Evolutionary conservation across 2,888 invertebrate species (phyloP).

Genomic region (Hydraecia micacea): DNA sequence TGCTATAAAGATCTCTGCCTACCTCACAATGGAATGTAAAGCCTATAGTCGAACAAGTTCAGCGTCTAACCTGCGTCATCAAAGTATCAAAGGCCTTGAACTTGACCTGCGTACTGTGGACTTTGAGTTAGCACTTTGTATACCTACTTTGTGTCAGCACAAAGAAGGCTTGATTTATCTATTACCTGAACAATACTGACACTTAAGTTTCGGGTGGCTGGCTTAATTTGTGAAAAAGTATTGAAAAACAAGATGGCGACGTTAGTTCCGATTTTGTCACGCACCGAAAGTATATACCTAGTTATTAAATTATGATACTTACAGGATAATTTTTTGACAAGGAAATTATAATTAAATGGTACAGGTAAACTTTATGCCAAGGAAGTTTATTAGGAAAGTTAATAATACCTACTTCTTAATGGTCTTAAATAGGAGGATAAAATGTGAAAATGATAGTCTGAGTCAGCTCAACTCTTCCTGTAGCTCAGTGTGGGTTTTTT

Average conservation of each 20-base stretch:
- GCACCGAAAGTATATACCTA: too few relatives aligned
- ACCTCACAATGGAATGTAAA: conserved; percentile 3
- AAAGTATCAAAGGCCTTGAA: conserved; percentile 21
- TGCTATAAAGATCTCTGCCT: not conserved
- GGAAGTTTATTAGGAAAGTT: not conserved
- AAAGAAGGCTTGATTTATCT: conserved; percentile 5
- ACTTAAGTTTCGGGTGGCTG: not conserved
- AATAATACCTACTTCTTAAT: not conserved
- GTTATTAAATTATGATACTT: too few relatives aligned
- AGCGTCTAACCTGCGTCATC: conserved; percentile 20
- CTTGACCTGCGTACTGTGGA: conserved; percentile 12
- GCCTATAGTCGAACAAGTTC: not conserved
- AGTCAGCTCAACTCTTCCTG: not conserved
- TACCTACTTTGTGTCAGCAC: not conserved
- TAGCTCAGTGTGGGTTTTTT: not conserved
- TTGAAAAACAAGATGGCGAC: not conserved
- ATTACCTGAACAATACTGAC: not conserved
- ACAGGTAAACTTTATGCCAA: not conserved
- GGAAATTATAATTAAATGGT: not conserved
- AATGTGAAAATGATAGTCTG: not conserved
- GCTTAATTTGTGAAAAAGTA: not conserved
- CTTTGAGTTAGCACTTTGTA: not conserved
- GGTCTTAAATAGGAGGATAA: conserved; percentile 1
- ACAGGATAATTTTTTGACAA: not conserved
- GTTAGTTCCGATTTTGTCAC: not conserved